These are phyloP conservation scores for Volucella zonaria DNA, from an alignment of 2,888 invertebrate genomes.

Conservation along the genomic window DNA sequence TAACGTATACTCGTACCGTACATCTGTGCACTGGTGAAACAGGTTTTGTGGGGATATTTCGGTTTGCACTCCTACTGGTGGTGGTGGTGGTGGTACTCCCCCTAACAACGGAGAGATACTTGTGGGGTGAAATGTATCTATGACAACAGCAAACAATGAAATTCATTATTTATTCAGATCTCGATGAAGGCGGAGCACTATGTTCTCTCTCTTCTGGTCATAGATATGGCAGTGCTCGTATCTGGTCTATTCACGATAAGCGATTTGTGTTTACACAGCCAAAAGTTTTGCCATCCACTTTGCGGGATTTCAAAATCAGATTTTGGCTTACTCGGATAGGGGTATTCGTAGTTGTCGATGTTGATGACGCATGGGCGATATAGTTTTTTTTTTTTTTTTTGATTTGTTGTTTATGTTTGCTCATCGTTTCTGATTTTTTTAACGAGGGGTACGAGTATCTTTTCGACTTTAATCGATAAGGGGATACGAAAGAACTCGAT, in stretches of 20 bases:
- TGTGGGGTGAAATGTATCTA: conserved; percentile 72
- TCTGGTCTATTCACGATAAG: conserved; percentile 74
- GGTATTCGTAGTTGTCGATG: not conserved
- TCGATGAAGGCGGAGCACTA: conserved; percentile 75
- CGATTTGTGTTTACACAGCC: conserved; percentile 76
- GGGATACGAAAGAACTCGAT: too few species aligned
- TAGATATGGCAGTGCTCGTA: conserved; percentile 33
- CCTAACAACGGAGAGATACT: not conserved
- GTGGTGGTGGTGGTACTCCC: not conserved
- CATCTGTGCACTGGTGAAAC: conserved; percentile 4
- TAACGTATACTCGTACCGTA: not conserved
- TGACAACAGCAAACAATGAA: conserved; percentile 76
- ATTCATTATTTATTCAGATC: conserved; percentile 74
- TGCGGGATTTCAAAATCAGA: conserved; percentile 23
- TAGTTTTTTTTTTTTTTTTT: too few species aligned
- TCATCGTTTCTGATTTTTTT: too few species aligned
- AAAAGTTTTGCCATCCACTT: conserved; percentile 71
- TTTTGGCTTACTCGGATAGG: conserved; percentile 2
- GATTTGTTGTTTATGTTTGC: too few species aligned
- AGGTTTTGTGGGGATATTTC: not conserved
- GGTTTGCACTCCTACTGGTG: conserved; percentile 24
- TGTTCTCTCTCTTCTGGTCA: conserved; percentile 42
- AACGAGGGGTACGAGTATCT: too few species aligned
- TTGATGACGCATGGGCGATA: not conserved
- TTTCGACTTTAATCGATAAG: too few species aligned